A percentile compares a stretch with the other conserved stretches of the same genome.
Conservation (phyloP, 2,888 invertebrate species). For the Metellina segmentata region DNA sequence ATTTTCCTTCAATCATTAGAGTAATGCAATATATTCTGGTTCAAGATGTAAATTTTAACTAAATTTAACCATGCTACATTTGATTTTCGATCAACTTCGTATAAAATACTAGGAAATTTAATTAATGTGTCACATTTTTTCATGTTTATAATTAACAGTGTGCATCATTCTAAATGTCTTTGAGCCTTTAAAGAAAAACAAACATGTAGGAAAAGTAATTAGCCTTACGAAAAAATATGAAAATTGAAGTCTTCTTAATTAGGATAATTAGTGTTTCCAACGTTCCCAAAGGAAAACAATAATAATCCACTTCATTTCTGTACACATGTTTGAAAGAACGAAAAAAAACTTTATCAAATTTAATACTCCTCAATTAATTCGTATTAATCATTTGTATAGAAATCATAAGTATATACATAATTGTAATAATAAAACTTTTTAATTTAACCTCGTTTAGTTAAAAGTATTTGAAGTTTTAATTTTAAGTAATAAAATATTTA, state of each 20-base stretch:
- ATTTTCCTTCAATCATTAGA: no score
- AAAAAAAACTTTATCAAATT: neutral
- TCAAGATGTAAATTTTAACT: no score
- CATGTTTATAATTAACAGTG: neutral
- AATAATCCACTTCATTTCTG: neutral
- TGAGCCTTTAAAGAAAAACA: neutral
- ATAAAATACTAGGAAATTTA: neutral
- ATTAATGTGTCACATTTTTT: neutral
- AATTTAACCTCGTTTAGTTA: neutral
- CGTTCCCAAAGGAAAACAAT: neutral
- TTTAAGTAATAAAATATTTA: no score
- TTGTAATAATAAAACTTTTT: neutral
- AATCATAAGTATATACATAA: neutral
- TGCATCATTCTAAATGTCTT: neutral
- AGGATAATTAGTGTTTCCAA: conserved; percentile 30
- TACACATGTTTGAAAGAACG: neutral
- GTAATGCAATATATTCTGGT: no score
- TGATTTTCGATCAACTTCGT: neutral
- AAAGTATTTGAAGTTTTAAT: neutral
- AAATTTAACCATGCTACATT: neutral
- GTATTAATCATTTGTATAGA: neutral
- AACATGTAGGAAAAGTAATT: conserved; percentile 34
- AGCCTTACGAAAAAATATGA: conserved; percentile 12
- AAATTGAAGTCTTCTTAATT: conserved; percentile 39
- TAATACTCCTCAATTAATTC: neutral